A percentile compares a stretch with the other conserved stretches of the same genome.
phyloP scores from a whole-genome alignment of 2,797 vertebrate species.

The Philypnodon macrostomus region DNA sequence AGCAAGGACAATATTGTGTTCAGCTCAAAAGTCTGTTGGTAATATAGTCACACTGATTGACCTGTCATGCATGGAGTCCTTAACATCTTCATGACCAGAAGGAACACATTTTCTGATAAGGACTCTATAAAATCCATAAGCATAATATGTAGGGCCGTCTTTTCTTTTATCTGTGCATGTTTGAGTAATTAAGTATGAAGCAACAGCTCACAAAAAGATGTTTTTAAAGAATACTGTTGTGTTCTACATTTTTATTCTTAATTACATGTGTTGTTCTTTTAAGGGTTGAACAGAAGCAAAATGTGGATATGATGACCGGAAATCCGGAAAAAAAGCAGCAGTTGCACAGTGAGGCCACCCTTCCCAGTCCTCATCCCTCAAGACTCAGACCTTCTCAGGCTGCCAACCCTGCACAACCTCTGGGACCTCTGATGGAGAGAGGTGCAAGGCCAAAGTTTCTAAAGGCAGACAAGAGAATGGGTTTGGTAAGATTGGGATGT shows the following conservation, averaged over 20 bases:
- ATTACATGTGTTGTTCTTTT: no score
- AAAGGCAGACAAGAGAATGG: constrained; percentile 4
- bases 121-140: no score
- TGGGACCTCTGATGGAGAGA: constrained; percentile 18
- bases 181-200: no score
- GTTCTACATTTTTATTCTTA: no score
- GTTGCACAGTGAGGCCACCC: constrained; percentile 16
- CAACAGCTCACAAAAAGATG: no score
- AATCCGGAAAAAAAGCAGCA: constrained; percentile 43
- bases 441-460: constrained; percentile 24
- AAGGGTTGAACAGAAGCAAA: constrained; percentile 34
- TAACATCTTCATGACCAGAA: neutral
- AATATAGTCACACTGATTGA: neutral
- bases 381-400: constrained; percentile 16
- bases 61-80: neutral
- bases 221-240: no score
- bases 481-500: constrained; percentile 17
- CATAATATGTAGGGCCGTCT: no score
- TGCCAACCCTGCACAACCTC: constrained; percentile 14
- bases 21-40: neutral
- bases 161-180: no score
- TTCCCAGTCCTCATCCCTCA: constrained; percentile 23
- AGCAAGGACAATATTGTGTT: constrained; percentile 5
- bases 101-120: neutral
- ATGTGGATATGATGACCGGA: constrained; percentile 49